phyloP scores from a whole-genome alignment of 1,140 invertebrate species.

The Drosophila tristis region DNA sequence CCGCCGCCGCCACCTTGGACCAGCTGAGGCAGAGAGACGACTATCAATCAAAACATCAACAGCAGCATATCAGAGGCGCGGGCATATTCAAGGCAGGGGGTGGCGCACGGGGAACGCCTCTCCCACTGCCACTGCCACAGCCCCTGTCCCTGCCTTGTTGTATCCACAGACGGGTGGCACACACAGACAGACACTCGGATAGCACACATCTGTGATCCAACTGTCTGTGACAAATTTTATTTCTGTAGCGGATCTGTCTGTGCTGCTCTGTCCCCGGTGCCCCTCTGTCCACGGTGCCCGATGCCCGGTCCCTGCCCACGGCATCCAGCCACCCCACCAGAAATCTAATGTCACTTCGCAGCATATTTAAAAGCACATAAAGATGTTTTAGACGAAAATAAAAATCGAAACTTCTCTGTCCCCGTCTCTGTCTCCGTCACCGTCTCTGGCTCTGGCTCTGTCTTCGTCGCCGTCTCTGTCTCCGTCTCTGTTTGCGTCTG shows the following conservation, averaged over 20 bases:
- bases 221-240: conserved; percentile 81
- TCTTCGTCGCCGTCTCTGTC: conserved; percentile 14
- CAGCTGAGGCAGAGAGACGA: conserved; percentile 41
- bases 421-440: conserved; percentile 1
- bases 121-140: no score
- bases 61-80: conserved; percentile 23
- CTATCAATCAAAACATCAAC: conserved; percentile 80
- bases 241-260: conserved; percentile 76
- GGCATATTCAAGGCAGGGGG: background rate
- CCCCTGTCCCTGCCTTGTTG: background rate
- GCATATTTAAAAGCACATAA: conserved; percentile 83
- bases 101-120: no score
- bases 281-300: background rate
- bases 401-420: conserved; percentile 49
- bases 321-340: conserved; percentile 11
- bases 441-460: conserved; percentile 10
- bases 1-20: conserved; percentile 55
- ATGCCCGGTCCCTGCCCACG: background rate
- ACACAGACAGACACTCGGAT: conserved; percentile 21
- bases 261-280: conserved; percentile 32
- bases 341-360: conserved; percentile 81
- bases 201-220: conserved; percentile 61
- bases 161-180: conserved; percentile 29
- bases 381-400: conserved; percentile 82
- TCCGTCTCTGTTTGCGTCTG: conserved; percentile 16